phyloP scores from a whole-genome alignment of 2,888 invertebrate genomes.

The Trissolcus brochymenae region DNA sequence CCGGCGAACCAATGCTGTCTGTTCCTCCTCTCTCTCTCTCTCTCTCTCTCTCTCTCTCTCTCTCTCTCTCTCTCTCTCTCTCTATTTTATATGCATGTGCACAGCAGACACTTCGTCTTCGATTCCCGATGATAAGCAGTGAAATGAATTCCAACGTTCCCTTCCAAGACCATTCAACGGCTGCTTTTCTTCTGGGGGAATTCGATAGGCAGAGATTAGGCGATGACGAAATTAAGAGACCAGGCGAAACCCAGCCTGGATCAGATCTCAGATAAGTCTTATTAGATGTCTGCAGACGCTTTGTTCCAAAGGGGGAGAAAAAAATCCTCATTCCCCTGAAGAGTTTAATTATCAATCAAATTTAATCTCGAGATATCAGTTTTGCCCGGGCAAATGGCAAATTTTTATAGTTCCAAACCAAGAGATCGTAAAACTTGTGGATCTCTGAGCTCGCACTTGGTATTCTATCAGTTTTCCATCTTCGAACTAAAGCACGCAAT shows the following conservation, averaged over 20 bases:
- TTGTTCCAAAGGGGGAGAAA: conserved; percentile 9
- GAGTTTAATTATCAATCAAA: no score
- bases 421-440: no score
- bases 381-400: no score
- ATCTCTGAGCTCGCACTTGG: no score
- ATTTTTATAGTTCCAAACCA: no score
- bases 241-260: conserved; percentile 15
- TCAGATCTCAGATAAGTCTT: conserved; percentile 22
- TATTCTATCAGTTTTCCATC: no score
- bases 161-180: conserved; percentile 24
- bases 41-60: conserved; percentile 9
- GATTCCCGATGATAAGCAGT: conserved; percentile 50
- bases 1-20: conserved; percentile 59
- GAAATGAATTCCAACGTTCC: conserved; percentile 50
- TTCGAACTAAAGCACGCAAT: no score
- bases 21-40: not conserved
- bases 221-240: conserved; percentile 41
- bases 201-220: conserved; percentile 36
- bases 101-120: conserved; percentile 54
- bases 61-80: conserved; percentile 14
- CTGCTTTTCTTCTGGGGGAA: conserved; percentile 40
- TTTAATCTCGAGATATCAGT: no score
- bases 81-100: conserved; percentile 52
- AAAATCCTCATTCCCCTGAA: not conserved
- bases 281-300: conserved; percentile 21